Evolutionary conservation across 2,113 vertebrate species (phyloP).

Genomic region (Bubo blakistoni): DNA sequence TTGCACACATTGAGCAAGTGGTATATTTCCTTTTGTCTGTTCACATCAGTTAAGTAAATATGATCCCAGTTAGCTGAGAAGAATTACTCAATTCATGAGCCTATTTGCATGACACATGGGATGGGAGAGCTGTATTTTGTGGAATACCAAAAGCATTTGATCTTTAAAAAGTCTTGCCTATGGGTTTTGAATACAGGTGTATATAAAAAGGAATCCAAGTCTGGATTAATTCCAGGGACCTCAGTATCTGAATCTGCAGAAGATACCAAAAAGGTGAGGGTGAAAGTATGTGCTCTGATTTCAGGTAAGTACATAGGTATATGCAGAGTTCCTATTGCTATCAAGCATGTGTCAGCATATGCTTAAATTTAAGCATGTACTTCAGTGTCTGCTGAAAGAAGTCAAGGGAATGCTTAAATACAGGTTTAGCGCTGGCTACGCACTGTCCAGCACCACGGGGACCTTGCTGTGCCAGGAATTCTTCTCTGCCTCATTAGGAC

Average conservation of each 20-base stretch:
- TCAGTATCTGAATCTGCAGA: background rate
- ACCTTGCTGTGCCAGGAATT: background rate
- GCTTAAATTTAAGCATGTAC: background rate
- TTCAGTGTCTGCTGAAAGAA: background rate
- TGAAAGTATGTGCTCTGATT: background rate
- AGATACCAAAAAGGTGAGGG: background rate
- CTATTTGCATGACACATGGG: conserved; percentile 16
- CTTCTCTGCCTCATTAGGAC: background rate
- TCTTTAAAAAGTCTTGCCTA: conserved; percentile 22
- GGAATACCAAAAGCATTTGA: background rate
- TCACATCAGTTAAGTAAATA: conserved; percentile 60
- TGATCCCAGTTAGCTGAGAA: conserved; percentile 14
- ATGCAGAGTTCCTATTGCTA: background rate
- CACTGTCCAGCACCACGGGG: background rate
- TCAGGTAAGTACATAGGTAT: background rate
- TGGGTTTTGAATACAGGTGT: background rate
- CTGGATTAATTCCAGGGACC: background rate
- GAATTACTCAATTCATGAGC: background rate
- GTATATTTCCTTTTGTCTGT: conserved; percentile 55
- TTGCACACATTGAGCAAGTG: conserved; percentile 19
- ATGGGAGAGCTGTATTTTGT: background rate
- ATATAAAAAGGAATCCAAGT: background rate
- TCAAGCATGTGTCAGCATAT: background rate
- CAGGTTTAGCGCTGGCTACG: background rate
- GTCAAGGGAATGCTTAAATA: background rate